Percentiles rank a stretch among this genome's conserved stretches.
Evolutionary conservation across 2,888 invertebrate species (phyloP).

Genomic region (Pyrrhia umbra): DNA sequence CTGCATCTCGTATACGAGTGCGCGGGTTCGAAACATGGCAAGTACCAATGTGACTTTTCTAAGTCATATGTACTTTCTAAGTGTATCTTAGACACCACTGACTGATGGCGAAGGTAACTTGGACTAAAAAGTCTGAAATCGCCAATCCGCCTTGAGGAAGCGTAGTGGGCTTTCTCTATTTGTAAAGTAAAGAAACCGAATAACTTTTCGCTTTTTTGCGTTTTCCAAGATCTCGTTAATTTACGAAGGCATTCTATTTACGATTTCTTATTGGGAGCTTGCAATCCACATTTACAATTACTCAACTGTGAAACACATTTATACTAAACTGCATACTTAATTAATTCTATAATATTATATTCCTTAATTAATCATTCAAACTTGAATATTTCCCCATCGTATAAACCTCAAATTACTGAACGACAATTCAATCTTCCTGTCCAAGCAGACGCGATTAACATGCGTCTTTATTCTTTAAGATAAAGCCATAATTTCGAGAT

Average conservation of each 20-base stretch:
- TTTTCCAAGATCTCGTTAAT: neutral
- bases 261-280: neutral
- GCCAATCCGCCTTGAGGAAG: conserved; percentile 9
- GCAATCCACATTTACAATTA: neutral
- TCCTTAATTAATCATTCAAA: too few relatives aligned
- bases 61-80: too few relatives aligned
- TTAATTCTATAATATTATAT: too few relatives aligned
- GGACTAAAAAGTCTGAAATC: too few relatives aligned
- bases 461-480: conserved; percentile 47
- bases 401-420: conserved; percentile 15
- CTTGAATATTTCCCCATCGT: neutral
- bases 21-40: too few relatives aligned
- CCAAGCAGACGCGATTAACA: conserved; percentile 23
- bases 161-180: too few relatives aligned
- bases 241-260: neutral
- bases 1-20: too few relatives aligned
- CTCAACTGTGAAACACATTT: too few relatives aligned
- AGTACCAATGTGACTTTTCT: too few relatives aligned
- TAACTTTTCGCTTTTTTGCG: neutral
- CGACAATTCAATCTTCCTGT: conserved; percentile 23
- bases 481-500: conserved; percentile 45
- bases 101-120: too few relatives aligned
- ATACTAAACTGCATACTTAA: neutral
- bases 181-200: neutral
- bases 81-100: too few relatives aligned